Evolutionary conservation across 2,888 invertebrate species (phyloP), one percentile per base, ranked within the genome.

Genomic region (Eulithis testata): DNA sequence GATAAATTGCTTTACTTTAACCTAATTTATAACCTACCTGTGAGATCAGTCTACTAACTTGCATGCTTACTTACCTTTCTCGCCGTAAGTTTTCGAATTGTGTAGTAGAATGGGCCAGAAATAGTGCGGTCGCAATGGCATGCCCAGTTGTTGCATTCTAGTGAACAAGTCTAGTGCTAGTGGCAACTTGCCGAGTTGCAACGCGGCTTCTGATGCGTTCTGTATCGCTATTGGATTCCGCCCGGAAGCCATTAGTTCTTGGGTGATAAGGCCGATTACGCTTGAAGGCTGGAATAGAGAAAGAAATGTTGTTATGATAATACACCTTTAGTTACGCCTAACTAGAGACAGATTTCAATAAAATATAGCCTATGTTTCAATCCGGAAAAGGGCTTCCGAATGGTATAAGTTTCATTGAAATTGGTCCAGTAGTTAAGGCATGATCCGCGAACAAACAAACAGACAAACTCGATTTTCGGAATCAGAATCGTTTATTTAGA

Each of bases 101-200:
- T 93, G 86, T 21, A 95, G 57, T 53, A 96, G 66, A 58, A 95
- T 82, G 0, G 96, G 95, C 96, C 96, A 96, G 78, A 95, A 96
- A 78, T 94, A 96, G 73, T 96, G 95, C 0, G 95, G 90, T 12
- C 95, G 88, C 4, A 95, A 12, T 0, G 88, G 82, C 70, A 93
- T 73, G 0, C 87, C 87, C 0, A 87, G 60, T 21, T 86, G 82
- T 57, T 90, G 86, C 90, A 94, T 93, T 6, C 86, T 76, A 0
- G 81, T 81, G 52, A 95, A 89, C 71, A 94, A 65, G 49, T 87
- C 87, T 43, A 94, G 70, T 0, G 94, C 93, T 3, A 94, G 68
- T 0, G 93, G 88, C 0, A 85, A 79, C 68, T 93, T 93, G 40
- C 87, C 88, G 8, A 82, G 73, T 63, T 89, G 93, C 59, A 96